These are phyloP conservation scores for Drosophila quadrilineata DNA, from an alignment of 1,140 invertebrate species.

Conservation along the genomic window DNA sequence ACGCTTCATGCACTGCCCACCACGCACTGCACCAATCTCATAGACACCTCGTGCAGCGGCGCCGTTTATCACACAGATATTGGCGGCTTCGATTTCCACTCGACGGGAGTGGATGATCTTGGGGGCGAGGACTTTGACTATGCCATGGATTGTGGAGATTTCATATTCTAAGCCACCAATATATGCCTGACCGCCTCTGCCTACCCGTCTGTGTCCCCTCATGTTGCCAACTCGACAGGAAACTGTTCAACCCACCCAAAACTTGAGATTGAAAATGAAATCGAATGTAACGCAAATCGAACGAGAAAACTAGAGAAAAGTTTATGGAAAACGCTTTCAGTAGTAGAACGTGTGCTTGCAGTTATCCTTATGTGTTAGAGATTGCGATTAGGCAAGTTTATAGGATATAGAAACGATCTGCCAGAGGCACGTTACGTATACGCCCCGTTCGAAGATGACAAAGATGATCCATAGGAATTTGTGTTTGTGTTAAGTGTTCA, in stretches of 20 bases:
- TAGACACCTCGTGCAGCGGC: slow-evolving; percentile 83
- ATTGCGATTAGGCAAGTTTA: slow-evolving; percentile 11
- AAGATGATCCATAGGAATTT: no score
- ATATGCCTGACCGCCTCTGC: no score
- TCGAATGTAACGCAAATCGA: neutral
- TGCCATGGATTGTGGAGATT: slow-evolving; percentile 84
- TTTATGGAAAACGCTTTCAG: slow-evolving; percentile 31
- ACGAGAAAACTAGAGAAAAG: neutral
- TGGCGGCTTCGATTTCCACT: slow-evolving; percentile 83
- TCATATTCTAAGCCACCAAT: slow-evolving; percentile 83
- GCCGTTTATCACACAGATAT: slow-evolving; percentile 84
- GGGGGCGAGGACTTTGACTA: slow-evolving; percentile 85
- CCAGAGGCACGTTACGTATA: neutral
- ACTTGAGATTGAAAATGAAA: neutral
- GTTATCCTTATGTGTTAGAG: slow-evolving; percentile 30
- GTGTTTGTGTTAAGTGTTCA: no score
- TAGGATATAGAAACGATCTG: neutral
- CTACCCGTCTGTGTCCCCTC: neutral
- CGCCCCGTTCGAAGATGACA: no score
- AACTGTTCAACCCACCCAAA: slow-evolving; percentile 35
- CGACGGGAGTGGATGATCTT: slow-evolving; percentile 82
- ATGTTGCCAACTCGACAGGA: neutral
- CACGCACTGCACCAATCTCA: slow-evolving; percentile 84
- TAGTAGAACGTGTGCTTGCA: slow-evolving; percentile 28
- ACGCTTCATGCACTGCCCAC: slow-evolving; percentile 84